Evolutionary conservation across 2,797 vertebrate species (phyloP), one percentile per base, ranked within the genome.

Genomic region (Benthosema pterotum): DNA sequence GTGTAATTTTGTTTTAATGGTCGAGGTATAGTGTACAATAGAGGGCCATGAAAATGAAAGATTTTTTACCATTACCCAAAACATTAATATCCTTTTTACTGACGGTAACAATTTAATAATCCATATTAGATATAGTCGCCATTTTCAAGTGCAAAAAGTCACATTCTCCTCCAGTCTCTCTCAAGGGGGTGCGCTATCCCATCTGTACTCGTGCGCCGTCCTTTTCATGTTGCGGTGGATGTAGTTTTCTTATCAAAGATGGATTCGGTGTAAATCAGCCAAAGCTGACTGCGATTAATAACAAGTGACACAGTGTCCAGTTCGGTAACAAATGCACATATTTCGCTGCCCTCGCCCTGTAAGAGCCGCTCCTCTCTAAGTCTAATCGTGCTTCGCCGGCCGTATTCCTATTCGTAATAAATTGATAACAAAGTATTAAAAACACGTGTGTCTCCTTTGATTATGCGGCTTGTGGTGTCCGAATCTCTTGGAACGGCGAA

Each of bases 201-300:
- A 74, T 51, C 72, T 79, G 83, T 60, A 52, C 71, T 75, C 22
- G 3, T 62, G 52, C 72, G 52, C 72, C 72, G 61, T 52, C 74
- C 74, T 76, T 77, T 87, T 80, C 72, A 78, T 80, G 77, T 73
- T 76, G 75, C 73, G 50, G 78, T 72, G 75, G 76, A 83, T 84
- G 72, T 71, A 82, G 73, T 83, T 54, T 80, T 85, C 89, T 94
- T 94, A 93, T 94, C 91, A 92, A 87, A 93, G 92, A 93, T 92
- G 91, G 91, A 93, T 94, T 90, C 80, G 69, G 88, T 91, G 88
- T 88, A 92, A 93, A 91, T 88, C 89, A 84, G 85, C 83, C 86
- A 89, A 91, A 90, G 89, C 88, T 83, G 87, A 76, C 69, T 1
- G 70, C 85, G 81, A 90, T 94, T 90, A 86, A 87, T 93, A 82